These are phyloP conservation scores for Setophaga coronata DNA, from an alignment of 2,113 vertebrate species.

Conservation along the genomic window DNA sequence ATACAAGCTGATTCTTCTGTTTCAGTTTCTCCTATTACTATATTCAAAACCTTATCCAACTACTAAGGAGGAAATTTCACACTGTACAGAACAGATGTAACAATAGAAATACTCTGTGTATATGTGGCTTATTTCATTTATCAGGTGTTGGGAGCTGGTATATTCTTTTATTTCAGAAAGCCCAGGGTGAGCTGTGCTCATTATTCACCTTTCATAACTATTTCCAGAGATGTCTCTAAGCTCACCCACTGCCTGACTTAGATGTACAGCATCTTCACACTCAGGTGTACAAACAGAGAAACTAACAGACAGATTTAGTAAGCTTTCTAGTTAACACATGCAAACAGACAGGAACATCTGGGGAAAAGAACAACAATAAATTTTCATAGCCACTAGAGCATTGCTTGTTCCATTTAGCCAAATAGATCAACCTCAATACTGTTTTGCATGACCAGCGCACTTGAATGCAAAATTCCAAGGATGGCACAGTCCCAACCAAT, in stretches of 20 bases:
- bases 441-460: rapidly evolving
- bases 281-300: not conserved
- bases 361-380: not conserved
- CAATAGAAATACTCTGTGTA: not conserved
- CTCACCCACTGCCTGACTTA: not conserved
- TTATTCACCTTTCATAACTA: not conserved
- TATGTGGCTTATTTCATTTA: not conserved
- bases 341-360: not conserved
- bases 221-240: not conserved
- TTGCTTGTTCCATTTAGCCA: not conserved
- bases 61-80: not conserved
- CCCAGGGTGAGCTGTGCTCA: not conserved
- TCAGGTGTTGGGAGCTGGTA: not conserved
- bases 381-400: not conserved
- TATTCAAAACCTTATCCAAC: not conserved
- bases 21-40: not conserved
- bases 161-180: not conserved
- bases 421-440: not conserved
- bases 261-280: not conserved
- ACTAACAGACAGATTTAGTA: not conserved
- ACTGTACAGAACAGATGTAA: not conserved
- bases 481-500: not conserved
- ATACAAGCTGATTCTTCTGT: not conserved
- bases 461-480: not conserved
- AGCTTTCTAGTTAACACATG: not conserved